Evolutionary conservation across 2,888 invertebrate species (phyloP).

Genomic region (Agrypnus murinus): DNA sequence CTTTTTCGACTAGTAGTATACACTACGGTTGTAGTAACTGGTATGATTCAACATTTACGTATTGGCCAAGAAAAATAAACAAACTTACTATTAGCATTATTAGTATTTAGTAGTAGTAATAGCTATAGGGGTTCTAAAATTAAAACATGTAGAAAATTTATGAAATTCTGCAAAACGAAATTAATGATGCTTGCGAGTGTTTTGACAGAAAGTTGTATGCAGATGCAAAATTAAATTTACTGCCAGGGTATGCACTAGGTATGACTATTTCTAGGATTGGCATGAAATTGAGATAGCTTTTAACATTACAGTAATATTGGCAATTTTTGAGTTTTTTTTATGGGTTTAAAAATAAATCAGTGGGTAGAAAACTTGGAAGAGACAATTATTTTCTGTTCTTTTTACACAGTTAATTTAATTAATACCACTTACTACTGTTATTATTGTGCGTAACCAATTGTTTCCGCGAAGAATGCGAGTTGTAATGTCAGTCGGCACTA

Average conservation of each 20-base stretch:
- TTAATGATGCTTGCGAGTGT: too few species aligned
- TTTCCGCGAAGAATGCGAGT: conserved; percentile 32
- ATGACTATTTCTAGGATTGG: too few species aligned
- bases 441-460: conserved; percentile 16
- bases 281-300: too few species aligned
- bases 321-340: not conserved
- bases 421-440: conserved; percentile 7
- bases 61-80: conserved; percentile 2
- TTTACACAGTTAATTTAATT: conserved; percentile 4
- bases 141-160: too few species aligned
- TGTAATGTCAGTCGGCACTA: conserved; percentile 56
- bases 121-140: not conserved
- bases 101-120: not conserved
- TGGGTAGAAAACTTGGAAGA: conserved; percentile 2
- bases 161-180: too few species aligned
- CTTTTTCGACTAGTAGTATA: not conserved
- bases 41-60: not conserved
- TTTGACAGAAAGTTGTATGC: too few species aligned
- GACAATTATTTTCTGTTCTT: not conserved
- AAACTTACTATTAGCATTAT: conserved; percentile 2
- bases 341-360: not conserved
- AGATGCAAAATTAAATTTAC: too few species aligned
- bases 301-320: too few species aligned
- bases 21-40: too few species aligned
- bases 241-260: too few species aligned